Conservation (phyloP, 2,888 invertebrate genomes). For the Tenthredo amoena region DNA sequence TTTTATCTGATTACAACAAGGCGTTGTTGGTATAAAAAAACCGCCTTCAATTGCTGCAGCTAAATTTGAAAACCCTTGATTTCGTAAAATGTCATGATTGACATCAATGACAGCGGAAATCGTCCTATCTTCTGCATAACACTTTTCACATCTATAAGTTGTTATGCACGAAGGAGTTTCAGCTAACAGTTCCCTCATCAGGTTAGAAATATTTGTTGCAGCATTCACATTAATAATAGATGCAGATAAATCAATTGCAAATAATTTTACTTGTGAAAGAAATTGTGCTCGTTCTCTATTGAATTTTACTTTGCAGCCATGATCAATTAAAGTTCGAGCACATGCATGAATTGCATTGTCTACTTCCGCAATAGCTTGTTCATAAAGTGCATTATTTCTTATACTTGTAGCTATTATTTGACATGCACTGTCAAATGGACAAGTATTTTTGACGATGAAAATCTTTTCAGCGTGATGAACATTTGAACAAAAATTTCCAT, state of each 20-base stretch:
- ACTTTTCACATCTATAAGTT: not conserved
- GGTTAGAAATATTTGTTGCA: conserved; percentile 30
- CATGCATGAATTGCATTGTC: not conserved
- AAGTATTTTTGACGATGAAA: conserved; percentile 37
- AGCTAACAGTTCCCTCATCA: not conserved
- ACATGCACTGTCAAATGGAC: conserved; percentile 36
- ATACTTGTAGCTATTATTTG: conserved; percentile 48
- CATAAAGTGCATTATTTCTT: not conserved
- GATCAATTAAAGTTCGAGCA: not conserved
- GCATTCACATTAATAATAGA: conserved; percentile 29
- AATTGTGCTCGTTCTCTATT: not conserved
- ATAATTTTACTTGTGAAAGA: not conserved
- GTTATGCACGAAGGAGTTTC: not conserved
- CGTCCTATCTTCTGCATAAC: not conserved
- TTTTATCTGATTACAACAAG: not conserved
- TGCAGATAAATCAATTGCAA: not conserved
- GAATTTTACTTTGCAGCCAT: not conserved
- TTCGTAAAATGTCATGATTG: not conserved
- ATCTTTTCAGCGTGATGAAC: conserved; percentile 1
- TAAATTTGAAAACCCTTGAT: conserved; percentile 4
- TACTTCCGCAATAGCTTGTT: not conserved
- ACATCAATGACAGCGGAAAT: not conserved
- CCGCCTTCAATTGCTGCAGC: not conserved
- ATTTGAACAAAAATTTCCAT: conserved; percentile 27
- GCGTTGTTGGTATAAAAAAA: not conserved